Conservation (phyloP, 2,797 vertebrate genomes). For the Danio kyathit region DNA sequence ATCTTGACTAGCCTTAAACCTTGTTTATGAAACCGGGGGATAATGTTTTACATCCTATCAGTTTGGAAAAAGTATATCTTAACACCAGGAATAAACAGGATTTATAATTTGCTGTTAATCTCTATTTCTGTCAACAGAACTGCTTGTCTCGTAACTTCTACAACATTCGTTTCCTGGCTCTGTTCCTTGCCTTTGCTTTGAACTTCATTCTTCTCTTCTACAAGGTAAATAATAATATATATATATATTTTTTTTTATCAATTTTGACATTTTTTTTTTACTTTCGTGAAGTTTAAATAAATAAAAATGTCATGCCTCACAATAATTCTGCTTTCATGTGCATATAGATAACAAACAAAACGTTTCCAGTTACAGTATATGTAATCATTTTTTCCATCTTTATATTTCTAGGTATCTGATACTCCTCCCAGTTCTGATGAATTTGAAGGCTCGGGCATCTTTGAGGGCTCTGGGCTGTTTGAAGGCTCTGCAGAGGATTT, state of each 20-base stretch:
- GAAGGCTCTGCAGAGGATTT: slow-evolving; percentile 76
- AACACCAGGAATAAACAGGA: too few relatives aligned
- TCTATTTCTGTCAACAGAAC: slow-evolving; percentile 79
- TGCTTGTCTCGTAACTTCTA: slow-evolving; percentile 96
- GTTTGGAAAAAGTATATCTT: too few relatives aligned
- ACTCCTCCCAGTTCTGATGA: slow-evolving; percentile 80
- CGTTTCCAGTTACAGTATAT: too few relatives aligned
- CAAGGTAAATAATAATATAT: slow-evolving; percentile 69
- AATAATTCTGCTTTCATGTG: neutral
- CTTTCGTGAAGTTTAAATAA: neutral
- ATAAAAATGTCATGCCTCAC: neutral
- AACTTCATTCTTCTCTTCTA: slow-evolving; percentile 97
- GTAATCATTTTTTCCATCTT: slow-evolving; percentile 48
- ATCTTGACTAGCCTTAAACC: too few relatives aligned
- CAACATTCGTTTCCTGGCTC: slow-evolving; percentile 90
- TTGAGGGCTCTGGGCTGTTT: slow-evolving; percentile 79
- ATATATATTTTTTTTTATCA: too few relatives aligned
- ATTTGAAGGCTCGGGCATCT: slow-evolving; percentile 75
- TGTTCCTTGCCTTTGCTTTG: slow-evolving; percentile 92
- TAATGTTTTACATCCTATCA: too few relatives aligned
- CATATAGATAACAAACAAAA: neutral
- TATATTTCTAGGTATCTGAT: slow-evolving; percentile 87
- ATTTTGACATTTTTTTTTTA: neutral
- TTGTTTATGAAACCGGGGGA: too few relatives aligned
- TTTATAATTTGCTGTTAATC: slow-evolving; percentile 9